A percentile compares a stretch with the other conserved stretches of the same genome.
Evolutionary conservation across 2,888 invertebrate species (phyloP).

Genomic region (Pyrochroa serraticornis): DNA sequence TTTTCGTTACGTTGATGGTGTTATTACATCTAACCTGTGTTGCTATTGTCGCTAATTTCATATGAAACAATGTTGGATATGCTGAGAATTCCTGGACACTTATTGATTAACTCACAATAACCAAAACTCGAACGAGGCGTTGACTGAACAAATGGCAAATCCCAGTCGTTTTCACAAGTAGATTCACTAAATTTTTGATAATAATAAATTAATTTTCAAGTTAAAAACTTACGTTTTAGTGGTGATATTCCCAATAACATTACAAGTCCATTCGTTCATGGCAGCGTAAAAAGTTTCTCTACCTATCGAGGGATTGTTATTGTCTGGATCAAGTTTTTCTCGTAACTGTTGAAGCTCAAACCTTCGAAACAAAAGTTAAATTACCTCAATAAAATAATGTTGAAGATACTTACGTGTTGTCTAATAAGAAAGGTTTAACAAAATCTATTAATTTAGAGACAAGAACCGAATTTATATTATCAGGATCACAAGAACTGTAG

Average conservation of each 20-base stretch:
- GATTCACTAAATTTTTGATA: conserved; percentile 28
- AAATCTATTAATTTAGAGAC: conserved; percentile 45
- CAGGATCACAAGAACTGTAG: conserved; percentile 44
- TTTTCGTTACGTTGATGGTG: not conserved
- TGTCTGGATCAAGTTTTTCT: conserved; percentile 41
- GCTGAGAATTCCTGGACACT: conserved; percentile 37
- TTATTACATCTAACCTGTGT: not conserved
- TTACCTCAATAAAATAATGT: conserved; percentile 1
- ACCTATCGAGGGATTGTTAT: conserved; percentile 36
- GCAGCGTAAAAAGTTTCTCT: conserved; percentile 41
- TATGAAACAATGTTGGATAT: conserved; percentile 37
- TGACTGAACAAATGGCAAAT: conserved; percentile 41
- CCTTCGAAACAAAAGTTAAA: conserved; percentile 34
- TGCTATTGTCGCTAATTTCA: conserved; percentile 26
- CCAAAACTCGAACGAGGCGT: conserved; percentile 44
- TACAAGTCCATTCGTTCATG: conserved; percentile 46
- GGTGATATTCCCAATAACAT: no score
- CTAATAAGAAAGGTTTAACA: conserved; percentile 44
- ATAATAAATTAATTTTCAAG: not conserved
- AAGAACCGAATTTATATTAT: conserved; percentile 39
- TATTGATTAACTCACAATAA: conserved; percentile 33
- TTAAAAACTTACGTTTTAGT: conserved; percentile 2
- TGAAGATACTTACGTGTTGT: conserved; percentile 42
- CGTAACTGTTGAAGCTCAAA: conserved; percentile 41
- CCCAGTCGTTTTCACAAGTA: conserved; percentile 32